Evolutionary conservation across 2,888 invertebrate genomes (phyloP), one percentile per base, ranked within the genome.

Genomic region (Epistrophella euchroma): DNA sequence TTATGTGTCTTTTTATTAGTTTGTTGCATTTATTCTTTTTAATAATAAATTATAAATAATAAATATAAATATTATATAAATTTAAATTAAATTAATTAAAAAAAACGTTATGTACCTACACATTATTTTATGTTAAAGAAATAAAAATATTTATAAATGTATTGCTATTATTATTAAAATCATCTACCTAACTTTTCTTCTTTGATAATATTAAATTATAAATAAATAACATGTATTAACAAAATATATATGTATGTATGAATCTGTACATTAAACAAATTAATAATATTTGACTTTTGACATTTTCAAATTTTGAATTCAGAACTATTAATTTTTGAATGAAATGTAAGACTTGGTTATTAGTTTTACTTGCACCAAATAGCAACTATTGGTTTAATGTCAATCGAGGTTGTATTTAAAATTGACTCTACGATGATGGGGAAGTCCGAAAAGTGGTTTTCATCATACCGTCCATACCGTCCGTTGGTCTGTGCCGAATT

Each of bases 151-250:
- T 60, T 58, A 60, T 37, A 37, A 40, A 60, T 37, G 22, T 60
- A 60, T 60, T 58, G 56, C 28, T 58, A 17, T 35, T 32, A 35
- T 58, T 58, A 60, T 22, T 15, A 40, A 60, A 40, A 60, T 60
- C 13, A 58, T 82, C 66, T 82, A 82, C 58, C n/a, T n/a, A 76
- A 82, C n/a, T n/a, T 82, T 81, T 66, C 76, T 82, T 76, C 47
- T 64, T 37, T 37, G 5, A 50, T 58, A 43, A 60, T 40, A 6
- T 37, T 56, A 55, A 37, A 47, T 2, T 47, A 28, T 73, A 47
- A 66, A 47, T 45, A 72, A 45, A 32, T 40, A 52, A 64, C n/a
- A 47, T 37, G n/a, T n/a, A 25, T 28, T 50, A 64, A 64, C 5
- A 64, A 70, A 58, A 45, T 22, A 47, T 37, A 58, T 19, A 13